Base-by-base conservation (phyloP, 53 echinoderm and acorn worm genomes). In the Luidia sarsii region DNA sequence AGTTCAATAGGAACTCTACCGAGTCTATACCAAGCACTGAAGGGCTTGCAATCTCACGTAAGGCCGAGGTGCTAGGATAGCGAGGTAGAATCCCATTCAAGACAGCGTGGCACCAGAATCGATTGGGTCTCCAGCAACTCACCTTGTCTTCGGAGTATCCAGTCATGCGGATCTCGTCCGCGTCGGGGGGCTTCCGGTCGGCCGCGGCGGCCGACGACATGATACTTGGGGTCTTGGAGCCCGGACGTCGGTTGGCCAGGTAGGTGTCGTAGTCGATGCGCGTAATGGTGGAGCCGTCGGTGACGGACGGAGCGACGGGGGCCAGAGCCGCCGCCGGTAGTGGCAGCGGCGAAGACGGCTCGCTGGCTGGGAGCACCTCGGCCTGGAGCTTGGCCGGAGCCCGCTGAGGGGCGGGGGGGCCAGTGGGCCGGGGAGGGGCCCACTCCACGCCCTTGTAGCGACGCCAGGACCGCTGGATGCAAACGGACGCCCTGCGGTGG, bases 221-320 rank as follows among this genome's bases (percentile, higher is more conserved):
- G 41, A 80, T 46, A 37, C 48, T 82, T 0, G 91, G 89, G 23
- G 90, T 84, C 50, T 79, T 90, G 33, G 97, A 97, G 25, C 97
- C 97, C 8, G 97, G 97, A 15, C 97, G 67, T 48, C 97, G 71
- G 71, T 97, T 97, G 87, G 81, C 83, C 54, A 97, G 53, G 49
- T 97, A 97, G n/a, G 89, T 91, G 62, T 97, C 97, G 48, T 88
- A 93, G 61, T 97, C 97, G 15, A 96, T 79, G 7, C 73, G 80
- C 14, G 65, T 51, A 19, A 50, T 28, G 11, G 68, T 71, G 5
- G 92, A 70, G 1, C 50, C 88, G 73, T 81, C 86, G 10, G 87
- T 68, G 68, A 51, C 50, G 2, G 89, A 80, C 4, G 70, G 71
- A 9, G 87, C 68, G 34, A 37, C 51, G 3, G 67, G 87, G 2